phyloP scores from a whole-genome alignment of 1,140 invertebrate genomes.

The Megalopta genalis region DNA sequence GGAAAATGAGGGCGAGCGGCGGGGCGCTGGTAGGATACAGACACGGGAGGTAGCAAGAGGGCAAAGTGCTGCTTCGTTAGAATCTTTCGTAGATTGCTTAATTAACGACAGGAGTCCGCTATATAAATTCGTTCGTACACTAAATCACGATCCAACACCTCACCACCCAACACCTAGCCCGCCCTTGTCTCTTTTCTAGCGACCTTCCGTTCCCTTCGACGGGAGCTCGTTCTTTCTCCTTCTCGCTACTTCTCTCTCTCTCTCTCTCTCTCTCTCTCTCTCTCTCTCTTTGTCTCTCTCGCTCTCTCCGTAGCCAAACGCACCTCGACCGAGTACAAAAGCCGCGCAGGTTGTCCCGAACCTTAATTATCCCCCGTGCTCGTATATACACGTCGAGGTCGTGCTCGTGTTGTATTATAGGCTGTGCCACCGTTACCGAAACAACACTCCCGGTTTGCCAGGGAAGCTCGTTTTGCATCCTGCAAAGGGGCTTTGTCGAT shows the following conservation, averaged over 20 bases:
- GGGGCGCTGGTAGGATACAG: background rate
- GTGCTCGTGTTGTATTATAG: conserved; percentile 60
- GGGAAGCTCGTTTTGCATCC: conserved; percentile 46
- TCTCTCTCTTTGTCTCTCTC: no score
- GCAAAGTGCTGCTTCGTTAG: conserved; percentile 33
- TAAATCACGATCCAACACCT: conserved; percentile 54
- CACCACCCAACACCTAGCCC: background rate
- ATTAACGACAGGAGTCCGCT: conserved; percentile 57
- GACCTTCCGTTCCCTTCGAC: conserved; percentile 11
- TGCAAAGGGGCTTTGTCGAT: conserved; percentile 19
- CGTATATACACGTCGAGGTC: conserved; percentile 50
- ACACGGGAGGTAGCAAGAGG: conserved; percentile 1
- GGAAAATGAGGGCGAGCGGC: background rate
- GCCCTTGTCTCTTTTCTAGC: background rate
- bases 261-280: no score
- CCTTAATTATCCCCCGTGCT: conserved; percentile 61
- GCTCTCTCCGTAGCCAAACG: conserved; percentile 21
- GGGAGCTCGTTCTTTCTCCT: background rate
- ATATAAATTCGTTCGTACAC: conserved; percentile 54
- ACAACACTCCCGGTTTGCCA: conserved; percentile 49
- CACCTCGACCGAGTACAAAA: conserved; percentile 55
- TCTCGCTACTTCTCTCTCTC: no score
- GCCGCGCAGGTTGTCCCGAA: conserved; percentile 59
- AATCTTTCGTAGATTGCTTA: conserved; percentile 61
- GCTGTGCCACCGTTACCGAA: conserved; percentile 43